phyloP scores from a whole-genome alignment of 2,113 vertebrate species.

The Cyphotilapia sp. region DNA sequence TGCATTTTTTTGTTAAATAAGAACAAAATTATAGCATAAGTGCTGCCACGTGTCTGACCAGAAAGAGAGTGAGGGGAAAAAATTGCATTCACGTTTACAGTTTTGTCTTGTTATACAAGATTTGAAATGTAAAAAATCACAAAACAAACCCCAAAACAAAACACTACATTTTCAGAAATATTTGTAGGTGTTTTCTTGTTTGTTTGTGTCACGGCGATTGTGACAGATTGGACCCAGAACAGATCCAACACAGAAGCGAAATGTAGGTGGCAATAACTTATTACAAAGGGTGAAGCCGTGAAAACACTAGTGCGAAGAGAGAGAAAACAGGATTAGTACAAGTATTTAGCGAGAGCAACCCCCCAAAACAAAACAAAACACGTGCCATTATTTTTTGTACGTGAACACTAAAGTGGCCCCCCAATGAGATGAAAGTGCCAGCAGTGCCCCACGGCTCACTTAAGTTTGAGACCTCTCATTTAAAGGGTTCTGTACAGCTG shows the following conservation, averaged over 20 bases:
- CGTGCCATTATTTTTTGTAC: rapidly evolving
- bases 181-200: not conserved
- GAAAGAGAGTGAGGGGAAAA: not conserved
- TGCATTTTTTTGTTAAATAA: not conserved
- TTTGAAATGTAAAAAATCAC: not conserved
- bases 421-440: not conserved
- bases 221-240: not conserved
- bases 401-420: not conserved
- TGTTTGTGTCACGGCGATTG: not conserved
- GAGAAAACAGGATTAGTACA: not conserved
- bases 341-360: not conserved
- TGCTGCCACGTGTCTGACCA: not conserved
- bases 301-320: not conserved
- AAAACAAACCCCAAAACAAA: not conserved
- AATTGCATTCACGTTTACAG: not conserved
- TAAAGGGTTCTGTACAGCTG: not conserved
- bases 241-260: rapidly evolving
- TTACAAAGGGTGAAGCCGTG: not conserved
- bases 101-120: not conserved
- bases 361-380: not conserved
- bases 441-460: not conserved
- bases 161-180: not conserved
- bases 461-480: not conserved
- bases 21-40: not conserved
- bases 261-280: not conserved